Percentiles rank a stretch among this genome's conserved stretches.
Evolutionary conservation across 2,797 vertebrate genomes (phyloP).

Genomic region (Buceros bicornis): DNA sequence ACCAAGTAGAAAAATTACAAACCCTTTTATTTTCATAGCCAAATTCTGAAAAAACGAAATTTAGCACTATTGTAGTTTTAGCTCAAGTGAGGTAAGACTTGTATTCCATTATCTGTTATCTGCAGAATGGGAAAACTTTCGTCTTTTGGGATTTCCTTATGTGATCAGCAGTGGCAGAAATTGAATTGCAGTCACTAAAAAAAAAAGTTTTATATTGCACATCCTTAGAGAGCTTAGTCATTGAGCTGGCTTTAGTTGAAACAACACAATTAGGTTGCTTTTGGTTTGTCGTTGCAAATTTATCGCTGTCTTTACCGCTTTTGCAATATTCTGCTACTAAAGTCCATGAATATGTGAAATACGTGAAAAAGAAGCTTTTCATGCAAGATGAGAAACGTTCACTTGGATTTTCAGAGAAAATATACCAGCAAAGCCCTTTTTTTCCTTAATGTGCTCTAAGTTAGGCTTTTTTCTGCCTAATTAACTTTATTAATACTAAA

Average conservation of each 20-base stretch:
- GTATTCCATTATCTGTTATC: neutral
- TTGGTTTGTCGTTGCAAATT: constrained; percentile 36
- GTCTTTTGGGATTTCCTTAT: neutral
- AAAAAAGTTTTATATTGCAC: neutral
- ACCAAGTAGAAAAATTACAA: neutral
- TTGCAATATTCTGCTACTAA: neutral
- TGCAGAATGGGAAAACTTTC: neutral
- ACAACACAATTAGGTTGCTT: neutral
- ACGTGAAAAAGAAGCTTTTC: neutral
- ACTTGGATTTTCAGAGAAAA: constrained; percentile 18
- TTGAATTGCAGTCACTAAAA: neutral
- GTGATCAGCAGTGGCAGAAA: neutral
- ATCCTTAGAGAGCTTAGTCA: neutral
- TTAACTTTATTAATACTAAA: constrained; percentile 51
- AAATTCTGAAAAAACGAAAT: neutral
- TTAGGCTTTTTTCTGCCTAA: neutral
- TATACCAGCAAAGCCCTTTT: neutral
- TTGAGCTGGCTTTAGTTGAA: constrained; percentile 24
- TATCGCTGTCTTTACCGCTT: neutral
- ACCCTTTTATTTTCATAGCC: neutral
- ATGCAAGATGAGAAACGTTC: neutral
- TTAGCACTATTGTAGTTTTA: neutral
- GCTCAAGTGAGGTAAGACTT: neutral
- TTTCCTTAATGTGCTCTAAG: neutral
- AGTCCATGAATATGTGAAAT: neutral